phyloP scores from a whole-genome alignment of 2,113 vertebrate species.

The Passer domesticus region DNA sequence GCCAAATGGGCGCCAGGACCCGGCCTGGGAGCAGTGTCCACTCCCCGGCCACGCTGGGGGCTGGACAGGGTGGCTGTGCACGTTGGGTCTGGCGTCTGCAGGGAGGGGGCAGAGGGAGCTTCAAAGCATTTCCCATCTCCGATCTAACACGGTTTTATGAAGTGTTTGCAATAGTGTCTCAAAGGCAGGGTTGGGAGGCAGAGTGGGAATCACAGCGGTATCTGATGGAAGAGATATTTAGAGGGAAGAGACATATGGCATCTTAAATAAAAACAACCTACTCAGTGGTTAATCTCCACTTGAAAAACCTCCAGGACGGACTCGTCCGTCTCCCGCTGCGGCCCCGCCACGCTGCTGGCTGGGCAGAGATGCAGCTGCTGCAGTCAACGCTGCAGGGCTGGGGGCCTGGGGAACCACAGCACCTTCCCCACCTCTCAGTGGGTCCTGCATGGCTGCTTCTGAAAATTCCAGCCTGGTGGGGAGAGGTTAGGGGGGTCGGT shows the following conservation, averaged over 20 bases:
- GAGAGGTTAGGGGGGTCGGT: accelerated
- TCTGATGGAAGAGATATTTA: slow-evolving; percentile 59
- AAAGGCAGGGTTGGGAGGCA: slow-evolving; percentile 35
- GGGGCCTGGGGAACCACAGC: not conserved
- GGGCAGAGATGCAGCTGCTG: not conserved
- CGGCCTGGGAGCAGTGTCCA: accelerated
- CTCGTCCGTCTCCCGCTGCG: not conserved
- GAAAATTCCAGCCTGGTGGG: not conserved
- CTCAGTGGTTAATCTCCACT: slow-evolving; percentile 59
- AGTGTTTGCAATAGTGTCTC: not conserved
- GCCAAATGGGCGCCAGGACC: not conserved
- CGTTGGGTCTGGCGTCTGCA: accelerated
- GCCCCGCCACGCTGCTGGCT: not conserved
- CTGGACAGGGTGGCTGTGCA: accelerated
- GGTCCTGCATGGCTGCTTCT: not conserved
- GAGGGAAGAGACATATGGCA: slow-evolving; percentile 63
- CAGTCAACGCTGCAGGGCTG: accelerated
- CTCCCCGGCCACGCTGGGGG: accelerated
- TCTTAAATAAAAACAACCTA: slow-evolving; percentile 54
- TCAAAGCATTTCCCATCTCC: not conserved
- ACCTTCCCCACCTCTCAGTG: not conserved
- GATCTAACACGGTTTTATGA: not conserved
- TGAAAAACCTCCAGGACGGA: slow-evolving; percentile 45
- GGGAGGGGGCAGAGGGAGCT: not conserved
- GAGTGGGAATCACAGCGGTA: slow-evolving; percentile 21